Evolutionary conservation across 2,113 vertebrate genomes (phyloP).

Genomic region (Bambusicola thoracicus): DNA sequence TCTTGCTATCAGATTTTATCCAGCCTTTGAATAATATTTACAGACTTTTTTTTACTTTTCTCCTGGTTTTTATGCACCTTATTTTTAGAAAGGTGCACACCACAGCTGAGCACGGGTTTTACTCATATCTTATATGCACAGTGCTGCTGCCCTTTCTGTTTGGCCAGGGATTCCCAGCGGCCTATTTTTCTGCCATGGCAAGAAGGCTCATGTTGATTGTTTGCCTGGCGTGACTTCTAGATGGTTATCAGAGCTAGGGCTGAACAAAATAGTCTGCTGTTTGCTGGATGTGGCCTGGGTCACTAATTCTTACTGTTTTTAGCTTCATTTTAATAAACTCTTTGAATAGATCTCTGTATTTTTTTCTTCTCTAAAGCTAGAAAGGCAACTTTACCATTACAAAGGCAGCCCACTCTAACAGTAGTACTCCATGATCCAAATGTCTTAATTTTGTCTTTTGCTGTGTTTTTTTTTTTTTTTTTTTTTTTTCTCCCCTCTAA

Average conservation of each 20-base stretch:
- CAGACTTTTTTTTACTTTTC: background rate
- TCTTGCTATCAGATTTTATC: background rate
- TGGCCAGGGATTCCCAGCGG: conserved; percentile 26
- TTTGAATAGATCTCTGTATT: background rate
- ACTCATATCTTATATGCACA: background rate
- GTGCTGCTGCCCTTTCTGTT: conserved; percentile 10
- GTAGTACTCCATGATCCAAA: background rate
- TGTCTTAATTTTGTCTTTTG: background rate
- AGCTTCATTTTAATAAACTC: background rate
- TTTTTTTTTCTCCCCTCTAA: background rate
- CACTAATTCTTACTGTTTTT: background rate
- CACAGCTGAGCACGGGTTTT: background rate
- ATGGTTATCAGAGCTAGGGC: background rate
- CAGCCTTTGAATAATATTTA: background rate
- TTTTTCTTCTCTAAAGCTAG: background rate
- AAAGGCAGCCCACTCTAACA: background rate
- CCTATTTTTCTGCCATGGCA: conserved; percentile 18
- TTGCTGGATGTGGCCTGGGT: background rate
- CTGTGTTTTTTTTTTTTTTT: background rate
- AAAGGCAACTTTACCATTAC: background rate
- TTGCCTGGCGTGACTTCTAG: conserved; percentile 28
- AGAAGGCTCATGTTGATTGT: conserved; percentile 27
- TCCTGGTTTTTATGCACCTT: background rate
- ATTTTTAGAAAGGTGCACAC: background rate
- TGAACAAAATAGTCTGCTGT: background rate